phyloP scores from a whole-genome alignment of 2,888 invertebrate genomes.

The Ormyrus thymus region DNA sequence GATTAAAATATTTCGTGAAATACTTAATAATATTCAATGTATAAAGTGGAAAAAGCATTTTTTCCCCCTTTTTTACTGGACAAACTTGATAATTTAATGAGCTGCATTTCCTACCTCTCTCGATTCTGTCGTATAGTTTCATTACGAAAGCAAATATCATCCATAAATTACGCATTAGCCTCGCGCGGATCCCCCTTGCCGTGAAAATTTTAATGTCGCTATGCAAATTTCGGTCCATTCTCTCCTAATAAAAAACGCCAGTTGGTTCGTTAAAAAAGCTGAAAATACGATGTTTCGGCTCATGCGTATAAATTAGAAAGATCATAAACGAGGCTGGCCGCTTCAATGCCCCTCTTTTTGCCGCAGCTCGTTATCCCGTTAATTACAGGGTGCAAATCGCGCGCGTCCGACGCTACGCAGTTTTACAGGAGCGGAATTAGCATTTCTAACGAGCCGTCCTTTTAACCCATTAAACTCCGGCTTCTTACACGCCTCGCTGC shows the following conservation, averaged over 20 bases:
- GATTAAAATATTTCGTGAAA: no score
- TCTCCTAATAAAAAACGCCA: not conserved
- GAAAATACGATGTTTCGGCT: not conserved
- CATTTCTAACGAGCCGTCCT: slow-evolving; percentile 15
- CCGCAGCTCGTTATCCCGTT: slow-evolving; percentile 16
- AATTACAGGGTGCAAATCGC: slow-evolving; percentile 31
- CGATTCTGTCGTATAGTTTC: no score
- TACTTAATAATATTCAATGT: no score
- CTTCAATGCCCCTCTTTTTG: not conserved
- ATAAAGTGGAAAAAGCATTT: no score
- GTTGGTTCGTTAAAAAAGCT: not conserved
- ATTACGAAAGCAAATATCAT: no score
- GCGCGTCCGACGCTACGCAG: not conserved
- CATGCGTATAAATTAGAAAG: slow-evolving; percentile 25
- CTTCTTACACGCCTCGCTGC: no score
- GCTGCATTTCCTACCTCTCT: no score
- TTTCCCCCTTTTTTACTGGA: no score
- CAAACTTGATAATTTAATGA: no score
- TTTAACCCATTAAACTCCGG: not conserved
- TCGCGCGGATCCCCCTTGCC: no score
- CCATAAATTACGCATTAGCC: no score
- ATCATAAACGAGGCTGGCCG: not conserved
- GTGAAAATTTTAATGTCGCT: no score
- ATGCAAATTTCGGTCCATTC: not conserved
- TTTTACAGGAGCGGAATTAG: slow-evolving; percentile 6